Base-by-base conservation (phyloP, 2,113 vertebrate genomes). In the Aegypius monachus region DNA sequence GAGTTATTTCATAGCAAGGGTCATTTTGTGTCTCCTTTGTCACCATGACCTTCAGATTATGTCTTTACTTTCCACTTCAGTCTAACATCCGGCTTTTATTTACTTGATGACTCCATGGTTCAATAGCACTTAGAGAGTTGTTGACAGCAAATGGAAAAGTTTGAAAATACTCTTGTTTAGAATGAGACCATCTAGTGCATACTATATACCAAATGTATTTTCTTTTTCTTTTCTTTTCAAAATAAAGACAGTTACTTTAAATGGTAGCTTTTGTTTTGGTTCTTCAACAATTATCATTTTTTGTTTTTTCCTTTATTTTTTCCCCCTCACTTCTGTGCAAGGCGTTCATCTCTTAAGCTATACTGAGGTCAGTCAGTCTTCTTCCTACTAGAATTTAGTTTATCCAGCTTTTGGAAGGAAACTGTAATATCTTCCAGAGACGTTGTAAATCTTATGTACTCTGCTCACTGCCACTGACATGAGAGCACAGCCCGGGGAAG, bases 121-220 rank as follows among this genome's bases (percentile, higher is more conserved):
- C 94, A 95, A 90, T 62, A 93, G 91, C 84, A 95, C 95, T 96
- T 91, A 89, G 40, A 72, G 79, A 59, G 53, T 67, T 95, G 58
- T 72, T 96, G 73, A 82, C 66, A 66, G 48, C 62, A 93, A 95
- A 95, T 95, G 91, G 86, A 91, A 94, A 95, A 97, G 91, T 85
- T 93, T 91, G 81, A 80, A 90, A 71, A 55, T 47, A 14, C 16
- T 96, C 17, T 17, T 45, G 6, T 87, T 95, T 75, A 85, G 89
- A 96, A 95, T 81, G 87, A 82, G 56, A 25, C 52, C 27, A 9
- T 32, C 43, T 93, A 29, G 6, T 58, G 32, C n/a, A 19, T 71
- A 20, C 25, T 47, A 3, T 15, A 34, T 47, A 16, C 40, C 26
- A 73, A 59, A 74, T 73, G 74, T 73, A 31, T 45, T 93, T 85